Evolutionary conservation across 2,797 vertebrate genomes (phyloP), one percentile per base, ranked within the genome.

Genomic region (Sebastes trivittatus): DNA sequence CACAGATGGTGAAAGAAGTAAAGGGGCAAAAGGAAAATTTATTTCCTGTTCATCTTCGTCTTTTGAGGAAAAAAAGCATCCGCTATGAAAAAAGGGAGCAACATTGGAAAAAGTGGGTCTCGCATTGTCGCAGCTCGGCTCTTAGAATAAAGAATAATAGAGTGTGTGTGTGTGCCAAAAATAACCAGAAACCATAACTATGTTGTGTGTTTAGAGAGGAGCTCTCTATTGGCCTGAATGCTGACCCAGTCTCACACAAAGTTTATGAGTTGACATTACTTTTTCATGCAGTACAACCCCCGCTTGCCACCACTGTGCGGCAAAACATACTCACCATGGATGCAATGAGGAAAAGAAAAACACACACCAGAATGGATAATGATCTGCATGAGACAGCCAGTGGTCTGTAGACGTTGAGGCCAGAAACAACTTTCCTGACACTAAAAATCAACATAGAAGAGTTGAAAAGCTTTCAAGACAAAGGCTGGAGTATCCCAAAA

Each of bases 1-100:
- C 18, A 65, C 29, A 74, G 58, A 77, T 62, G 71, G 73, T 42
- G 34, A 38, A 78, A 36, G 29, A 78, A 64, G 23, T 34, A 64
- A 75, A 49, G 38, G 22, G 46, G 54, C 38, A 34, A 59, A 65
- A 10, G 10, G 29, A 32, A 78, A 73, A 76, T 18, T 8, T 18
- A 66, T 68, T 52, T 71, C 38, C 55, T 52, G 30, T 49, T 65
- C 27, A 65, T 74, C 22, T 58, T 38, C 1, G 11, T 77, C 36
- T 30, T 63, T 60, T 59, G 27, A 72, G 49, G 20, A 64, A 65
- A 36, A 56, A 63, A 49, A 20, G 9, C 30, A 63, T 66, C 55
- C 1, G 2, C 38, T 71, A 49, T 56, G 23, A 11, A 46, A 63
- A 60, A 69, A 60, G 34, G 60, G 46, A 70, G 55, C 34, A 74